These are phyloP conservation scores for Mastomys coucha DNA, from an alignment of 2,113 vertebrate species.

Conservation along the genomic window DNA sequence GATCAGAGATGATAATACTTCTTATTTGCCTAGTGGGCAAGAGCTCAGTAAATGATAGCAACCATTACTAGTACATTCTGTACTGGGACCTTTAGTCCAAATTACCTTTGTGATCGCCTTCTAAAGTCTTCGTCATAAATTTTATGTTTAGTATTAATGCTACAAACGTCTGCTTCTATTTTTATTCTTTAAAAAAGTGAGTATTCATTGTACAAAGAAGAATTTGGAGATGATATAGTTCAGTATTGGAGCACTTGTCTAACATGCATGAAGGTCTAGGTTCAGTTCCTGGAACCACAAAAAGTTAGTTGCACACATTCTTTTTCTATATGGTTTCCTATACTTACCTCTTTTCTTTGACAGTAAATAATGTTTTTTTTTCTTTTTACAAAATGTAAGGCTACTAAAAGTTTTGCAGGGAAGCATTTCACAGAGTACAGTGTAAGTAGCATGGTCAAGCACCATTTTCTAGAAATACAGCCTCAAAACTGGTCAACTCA, in stretches of 20 bases:
- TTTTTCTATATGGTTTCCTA: constrained; percentile 53
- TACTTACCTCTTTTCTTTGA: constrained; percentile 33
- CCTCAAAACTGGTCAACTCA: neutral
- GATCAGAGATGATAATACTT: constrained; percentile 47
- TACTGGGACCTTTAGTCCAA: constrained; percentile 49
- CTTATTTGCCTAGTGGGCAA: constrained; percentile 43
- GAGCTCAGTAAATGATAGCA: constrained; percentile 61
- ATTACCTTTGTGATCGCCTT: constrained; percentile 36
- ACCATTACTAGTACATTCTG: constrained; percentile 42
- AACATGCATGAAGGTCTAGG: neutral
- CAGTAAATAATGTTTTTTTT: constrained; percentile 56
- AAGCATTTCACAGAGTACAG: constrained; percentile 50
- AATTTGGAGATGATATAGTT: neutral
- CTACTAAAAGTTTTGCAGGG: constrained; percentile 29
- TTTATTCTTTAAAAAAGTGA: neutral
- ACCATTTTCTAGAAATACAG: constrained; percentile 29
- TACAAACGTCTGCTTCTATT: constrained; percentile 31
- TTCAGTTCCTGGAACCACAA: neutral
- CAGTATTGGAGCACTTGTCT: neutral
- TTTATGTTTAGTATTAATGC: constrained; percentile 63
- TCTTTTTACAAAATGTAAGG: neutral
- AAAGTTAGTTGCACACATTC: neutral
- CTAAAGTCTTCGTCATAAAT: constrained; percentile 52
- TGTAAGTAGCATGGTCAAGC: constrained; percentile 43
- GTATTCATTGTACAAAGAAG: neutral